Conservation (phyloP, 2,888 invertebrate species). For the Nomada lathburiana region DNA sequence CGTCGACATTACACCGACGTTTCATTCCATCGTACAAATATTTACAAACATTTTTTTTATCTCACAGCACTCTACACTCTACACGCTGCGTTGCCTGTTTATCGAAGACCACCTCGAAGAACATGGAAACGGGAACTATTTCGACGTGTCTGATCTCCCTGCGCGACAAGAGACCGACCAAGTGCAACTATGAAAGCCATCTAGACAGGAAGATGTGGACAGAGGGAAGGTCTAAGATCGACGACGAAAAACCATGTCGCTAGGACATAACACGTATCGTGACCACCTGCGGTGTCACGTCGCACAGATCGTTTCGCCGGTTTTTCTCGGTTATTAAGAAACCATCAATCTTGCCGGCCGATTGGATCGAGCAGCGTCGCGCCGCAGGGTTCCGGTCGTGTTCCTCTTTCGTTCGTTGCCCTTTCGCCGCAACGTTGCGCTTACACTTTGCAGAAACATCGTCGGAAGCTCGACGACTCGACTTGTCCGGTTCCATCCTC, state of each 20-base stretch:
- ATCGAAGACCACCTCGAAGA: too few species aligned
- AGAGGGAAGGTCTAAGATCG: conserved; percentile 10
- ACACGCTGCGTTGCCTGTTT: too few species aligned
- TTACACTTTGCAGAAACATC: conserved; percentile 48
- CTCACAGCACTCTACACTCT: too few species aligned
- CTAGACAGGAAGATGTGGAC: conserved; percentile 8
- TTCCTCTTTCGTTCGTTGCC: conserved; percentile 59
- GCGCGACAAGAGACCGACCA: neutral
- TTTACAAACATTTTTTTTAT: too few species aligned
- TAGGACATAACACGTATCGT: conserved; percentile 61
- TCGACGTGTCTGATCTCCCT: too few species aligned
- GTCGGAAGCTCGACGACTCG: conserved; percentile 63
- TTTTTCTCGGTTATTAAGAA: conserved; percentile 83
- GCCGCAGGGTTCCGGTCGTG: conserved; percentile 71
- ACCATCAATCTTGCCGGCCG: conserved; percentile 80
- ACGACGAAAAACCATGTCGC: conserved; percentile 74
- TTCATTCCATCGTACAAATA: too few species aligned
- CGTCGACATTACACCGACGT: too few species aligned
- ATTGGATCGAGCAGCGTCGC: conserved; percentile 73
- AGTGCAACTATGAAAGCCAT: neutral
- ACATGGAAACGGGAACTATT: too few species aligned
- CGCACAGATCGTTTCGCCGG: conserved; percentile 79
- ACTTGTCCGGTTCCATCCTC: conserved; percentile 48
- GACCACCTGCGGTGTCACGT: conserved; percentile 69
- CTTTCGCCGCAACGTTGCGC: conserved; percentile 46